Percentiles rank a stretch among this genome's conserved stretches.
phyloP scores from a whole-genome alignment of 1,140 invertebrate genomes.

The Saxidomus purpurata region DNA sequence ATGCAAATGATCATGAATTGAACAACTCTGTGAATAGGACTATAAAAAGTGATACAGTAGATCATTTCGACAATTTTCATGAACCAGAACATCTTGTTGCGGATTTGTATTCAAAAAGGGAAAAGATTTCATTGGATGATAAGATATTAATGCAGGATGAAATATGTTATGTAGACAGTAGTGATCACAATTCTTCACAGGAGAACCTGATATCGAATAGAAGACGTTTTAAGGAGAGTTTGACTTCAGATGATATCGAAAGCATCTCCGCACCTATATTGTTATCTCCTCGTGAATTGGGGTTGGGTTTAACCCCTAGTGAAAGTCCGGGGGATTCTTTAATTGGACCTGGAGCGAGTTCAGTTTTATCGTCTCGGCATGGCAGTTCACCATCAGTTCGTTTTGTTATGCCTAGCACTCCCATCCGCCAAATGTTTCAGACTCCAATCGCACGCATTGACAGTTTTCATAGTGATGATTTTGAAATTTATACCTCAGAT shows the following conservation, averaged over 20 bases:
- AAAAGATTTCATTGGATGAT: constrained; percentile 58
- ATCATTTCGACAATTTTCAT: constrained; percentile 23
- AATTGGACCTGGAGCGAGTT: constrained; percentile 15
- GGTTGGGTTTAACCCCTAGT: constrained; percentile 36
- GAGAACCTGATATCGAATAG: constrained; percentile 57
- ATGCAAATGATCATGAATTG: constrained; percentile 56
- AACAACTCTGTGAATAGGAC: constrained; percentile 20
- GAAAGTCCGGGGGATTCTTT: constrained; percentile 56
- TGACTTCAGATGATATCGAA: constrained; percentile 67
- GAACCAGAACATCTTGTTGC: constrained; percentile 51
- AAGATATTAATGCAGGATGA: constrained; percentile 65
- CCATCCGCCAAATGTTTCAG: constrained; percentile 79
- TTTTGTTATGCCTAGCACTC: constrained; percentile 80
- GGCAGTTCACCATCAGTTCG: constrained; percentile 62
- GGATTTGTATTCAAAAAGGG: constrained; percentile 60
- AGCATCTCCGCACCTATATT: constrained; percentile 63
- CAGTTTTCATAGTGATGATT: constrained; percentile 85
- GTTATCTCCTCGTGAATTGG: constrained; percentile 56
- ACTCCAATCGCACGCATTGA: constrained; percentile 84
- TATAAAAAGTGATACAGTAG: background rate
- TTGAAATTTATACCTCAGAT: constrained; percentile 78
- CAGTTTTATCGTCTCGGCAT: constrained; percentile 39
- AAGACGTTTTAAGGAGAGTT: constrained; percentile 62
- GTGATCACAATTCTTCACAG: constrained; percentile 65
- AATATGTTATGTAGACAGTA: constrained; percentile 53